These are phyloP conservation scores for Cebidichthys violaceus DNA, from an alignment of 2,113 vertebrate genomes.

Conservation along the genomic window DNA sequence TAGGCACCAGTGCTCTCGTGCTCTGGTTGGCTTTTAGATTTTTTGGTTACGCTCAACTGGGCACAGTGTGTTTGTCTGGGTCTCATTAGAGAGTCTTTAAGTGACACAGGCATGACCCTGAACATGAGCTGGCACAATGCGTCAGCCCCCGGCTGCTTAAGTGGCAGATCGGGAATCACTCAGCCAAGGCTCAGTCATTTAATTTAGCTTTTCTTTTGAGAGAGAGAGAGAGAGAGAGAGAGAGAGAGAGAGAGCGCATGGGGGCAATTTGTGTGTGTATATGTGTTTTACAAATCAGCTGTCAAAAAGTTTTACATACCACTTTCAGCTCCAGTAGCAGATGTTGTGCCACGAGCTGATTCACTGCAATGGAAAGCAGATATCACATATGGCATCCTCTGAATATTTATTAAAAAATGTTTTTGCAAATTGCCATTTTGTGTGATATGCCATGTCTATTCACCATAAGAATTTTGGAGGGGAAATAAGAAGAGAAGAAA, in stretches of 20 bases:
- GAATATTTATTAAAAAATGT: slow-evolving; percentile 3
- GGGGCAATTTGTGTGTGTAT: slow-evolving; percentile 33
- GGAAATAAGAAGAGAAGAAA: slow-evolving; percentile 40
- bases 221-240: background rate
- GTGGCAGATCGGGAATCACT: slow-evolving; percentile 64
- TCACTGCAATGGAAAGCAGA: slow-evolving; percentile 26
- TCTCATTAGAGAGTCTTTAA: slow-evolving; percentile 72
- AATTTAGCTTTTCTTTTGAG: slow-evolving; percentile 50
- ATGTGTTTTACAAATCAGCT: slow-evolving; percentile 52
- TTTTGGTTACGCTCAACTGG: slow-evolving; percentile 31
- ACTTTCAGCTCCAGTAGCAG: slow-evolving; percentile 42
- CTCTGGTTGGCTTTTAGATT: slow-evolving; percentile 51
- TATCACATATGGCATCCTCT: background rate
- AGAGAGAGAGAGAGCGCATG: background rate
- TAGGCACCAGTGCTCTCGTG: slow-evolving; percentile 16
- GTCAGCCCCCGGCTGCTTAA: slow-evolving; percentile 63
- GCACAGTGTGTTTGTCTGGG: slow-evolving; percentile 54
- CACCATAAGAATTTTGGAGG: slow-evolving; percentile 28
- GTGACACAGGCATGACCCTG: slow-evolving; percentile 70
- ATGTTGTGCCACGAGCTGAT: slow-evolving; percentile 39
- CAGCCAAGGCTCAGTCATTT: slow-evolving; percentile 61
- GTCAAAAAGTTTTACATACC: slow-evolving; percentile 51
- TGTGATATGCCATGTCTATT: slow-evolving; percentile 17
- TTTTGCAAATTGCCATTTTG: slow-evolving; percentile 8
- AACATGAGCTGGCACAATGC: slow-evolving; percentile 68